Conservation (phyloP, 2,797 vertebrate genomes). For the Australoheros facetus region DNA sequence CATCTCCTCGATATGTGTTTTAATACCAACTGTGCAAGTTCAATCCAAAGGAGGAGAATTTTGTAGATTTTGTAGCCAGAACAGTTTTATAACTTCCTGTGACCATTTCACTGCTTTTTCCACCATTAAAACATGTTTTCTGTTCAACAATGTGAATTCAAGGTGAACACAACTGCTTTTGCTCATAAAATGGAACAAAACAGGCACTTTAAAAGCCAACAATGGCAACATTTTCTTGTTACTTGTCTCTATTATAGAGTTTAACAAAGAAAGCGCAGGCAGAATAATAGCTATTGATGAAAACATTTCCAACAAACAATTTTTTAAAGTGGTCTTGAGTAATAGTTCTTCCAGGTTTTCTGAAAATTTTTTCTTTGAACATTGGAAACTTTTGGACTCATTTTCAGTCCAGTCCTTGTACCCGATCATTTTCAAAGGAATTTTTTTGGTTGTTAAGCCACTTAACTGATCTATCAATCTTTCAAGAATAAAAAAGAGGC, state of each 20-base stretch:
- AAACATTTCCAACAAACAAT: neutral
- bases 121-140: conserved; percentile 37
- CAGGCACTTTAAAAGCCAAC: conserved; percentile 13
- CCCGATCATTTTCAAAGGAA: too few relatives aligned
- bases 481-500: too few relatives aligned
- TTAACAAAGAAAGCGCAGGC: neutral
- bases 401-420: too few relatives aligned
- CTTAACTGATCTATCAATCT: too few relatives aligned
- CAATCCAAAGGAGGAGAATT: neutral
- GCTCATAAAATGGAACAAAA: conserved; percentile 1
- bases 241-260: neutral
- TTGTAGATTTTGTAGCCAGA: neutral
- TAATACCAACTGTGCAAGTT: neutral
- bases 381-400: too few relatives aligned
- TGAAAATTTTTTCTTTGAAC: too few relatives aligned
- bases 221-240: neutral
- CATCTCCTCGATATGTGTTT: conserved; percentile 1
- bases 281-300: neutral
- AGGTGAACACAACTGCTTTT: conserved; percentile 9
- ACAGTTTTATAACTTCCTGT: conserved; percentile 20
- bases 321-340: too few relatives aligned
- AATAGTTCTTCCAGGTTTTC: too few relatives aligned
- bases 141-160: conserved; percentile 12
- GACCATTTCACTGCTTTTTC: conserved; percentile 22
- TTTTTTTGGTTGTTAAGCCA: too few relatives aligned